Base-by-base conservation (phyloP, 2,888 invertebrate species). In the Argynnis bischoffii region DNA sequence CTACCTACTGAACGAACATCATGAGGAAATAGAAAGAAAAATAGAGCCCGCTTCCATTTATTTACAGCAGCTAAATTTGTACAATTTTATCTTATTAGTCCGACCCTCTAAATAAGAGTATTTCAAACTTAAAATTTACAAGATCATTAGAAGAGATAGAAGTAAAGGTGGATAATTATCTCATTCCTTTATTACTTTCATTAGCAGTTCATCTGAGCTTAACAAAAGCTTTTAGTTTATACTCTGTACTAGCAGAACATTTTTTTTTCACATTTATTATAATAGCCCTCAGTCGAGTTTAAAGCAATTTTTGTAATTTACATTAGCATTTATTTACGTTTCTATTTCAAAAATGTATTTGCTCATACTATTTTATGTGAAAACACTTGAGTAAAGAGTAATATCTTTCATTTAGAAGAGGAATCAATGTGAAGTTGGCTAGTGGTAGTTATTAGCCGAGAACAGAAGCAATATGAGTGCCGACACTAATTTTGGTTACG, bases 381-480 rank as follows among this genome's bases (percentile, higher is more conserved):
- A 41, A 41, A 41, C 35, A 41, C 11, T 41, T 41, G 2, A 41
- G 35, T 41, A 41, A 11, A 41, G 35, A 11, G 35, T 6, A 35
- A 35, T 35, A 50, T 53, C 53, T 61, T 54, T 53, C 53, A 53
- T 51, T 63, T 21, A 21, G 16, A 54, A 53, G 15, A 48, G 50
- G 26, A 50, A 60, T 50, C 60, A 26, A 15, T 15, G 15, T 1
- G 14, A 15, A 63, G 54, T 47, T 26, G 16, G 14, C n/a, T 21
- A 48, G 21, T 51, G 35, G 47, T 31, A 59, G 60, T 67, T 64
- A 63, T 18, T 60, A 61, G 51, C 21, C 54, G 69, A 66, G 66
- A 71, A 73, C 35, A 41, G 73, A 72, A 76, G 75, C 81, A 81
- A 81, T 78, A 82, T 79, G 75, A 76, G 77, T 66, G 66, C 72